phyloP scores from a whole-genome alignment of 2,113 vertebrate species.

The Fregata magnificens region DNA sequence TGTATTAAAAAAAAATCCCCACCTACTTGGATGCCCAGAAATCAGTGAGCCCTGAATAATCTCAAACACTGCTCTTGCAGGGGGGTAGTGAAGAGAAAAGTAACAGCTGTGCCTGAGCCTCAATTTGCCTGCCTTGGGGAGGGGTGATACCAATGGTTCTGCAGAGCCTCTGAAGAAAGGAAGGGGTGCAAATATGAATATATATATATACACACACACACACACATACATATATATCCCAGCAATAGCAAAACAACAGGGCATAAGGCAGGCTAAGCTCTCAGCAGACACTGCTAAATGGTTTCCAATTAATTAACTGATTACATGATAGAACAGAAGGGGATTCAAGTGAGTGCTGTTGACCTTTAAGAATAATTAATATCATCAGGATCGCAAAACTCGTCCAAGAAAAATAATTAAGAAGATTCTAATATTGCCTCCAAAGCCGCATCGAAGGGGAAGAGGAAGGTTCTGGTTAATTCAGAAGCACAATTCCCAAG shows the following conservation, averaged over 20 bases:
- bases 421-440: conserved; percentile 72
- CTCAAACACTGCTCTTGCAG: neutral
- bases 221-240: neutral
- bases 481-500: neutral
- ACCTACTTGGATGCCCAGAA: neutral
- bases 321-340: conserved; percentile 84
- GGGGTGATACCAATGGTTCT: neutral
- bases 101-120: neutral
- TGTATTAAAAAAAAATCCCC: neutral
- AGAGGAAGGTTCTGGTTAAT: conserved; percentile 51
- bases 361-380: conserved; percentile 89
- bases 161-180: neutral
- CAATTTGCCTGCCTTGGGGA: neutral
- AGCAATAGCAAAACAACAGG: conserved; percentile 53
- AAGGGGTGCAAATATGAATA: neutral
- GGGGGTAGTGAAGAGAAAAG: neutral
- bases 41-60: neutral
- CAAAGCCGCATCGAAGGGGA: conserved; percentile 29
- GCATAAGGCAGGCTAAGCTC: conserved; percentile 41
- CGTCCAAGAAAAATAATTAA: conserved; percentile 80
- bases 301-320: conserved; percentile 85
- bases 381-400: conserved; percentile 78
- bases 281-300: conserved; percentile 73
- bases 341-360: conserved; percentile 77
- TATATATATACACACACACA: neutral